Base-by-base conservation (phyloP, 2,113 vertebrate species). In the Limanda limanda region DNA sequence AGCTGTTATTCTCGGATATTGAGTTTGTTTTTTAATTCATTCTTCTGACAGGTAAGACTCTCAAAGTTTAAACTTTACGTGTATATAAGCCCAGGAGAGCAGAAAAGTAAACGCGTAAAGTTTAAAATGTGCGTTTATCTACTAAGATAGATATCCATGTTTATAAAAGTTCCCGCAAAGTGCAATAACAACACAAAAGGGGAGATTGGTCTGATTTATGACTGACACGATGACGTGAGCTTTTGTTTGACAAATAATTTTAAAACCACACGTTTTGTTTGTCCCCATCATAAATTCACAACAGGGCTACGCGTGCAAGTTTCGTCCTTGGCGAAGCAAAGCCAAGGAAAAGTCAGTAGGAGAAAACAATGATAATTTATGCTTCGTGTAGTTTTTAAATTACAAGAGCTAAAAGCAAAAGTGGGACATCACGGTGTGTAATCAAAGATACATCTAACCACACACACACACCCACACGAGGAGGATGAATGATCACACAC, bases 191-290 rank as follows among this genome's bases (percentile, higher is more conserved):
- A 71, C 23, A 61, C 54, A 74, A 77, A 5, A 13, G 18, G 20
- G n/a, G 25, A 67, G 45, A 45, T 21, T 48, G 14, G 27, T 0
- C 31, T 64, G 72, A 90, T 82, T 82, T 62, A 84, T 81, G 56
- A 18, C 45, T 61, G 88, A 73, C 51, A 63, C 51, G 17, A 20
- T 47, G 31, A 65, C 63, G 62, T 9, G 3, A 64, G 65, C 65
- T 66, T 78, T 78, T 71, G 75, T 83, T 79, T 66, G 54, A 77
- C 74, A 10, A 54, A 21, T 37, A 1, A 20, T 56, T 70, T 59
- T 7, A 56, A 78, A 80, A 87, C 72, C 68, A 45, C 82, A 74
- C 18, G 15, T 75, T 64, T 47, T 71, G 67, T 79, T 83, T 72
- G 58, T 63, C 51, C 47, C 45, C 52, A 15, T 56, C 65, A 74